These are phyloP conservation scores for Rhinolophus sinicus DNA, from an alignment of 2,113 vertebrate genomes.

Conservation along the genomic window DNA sequence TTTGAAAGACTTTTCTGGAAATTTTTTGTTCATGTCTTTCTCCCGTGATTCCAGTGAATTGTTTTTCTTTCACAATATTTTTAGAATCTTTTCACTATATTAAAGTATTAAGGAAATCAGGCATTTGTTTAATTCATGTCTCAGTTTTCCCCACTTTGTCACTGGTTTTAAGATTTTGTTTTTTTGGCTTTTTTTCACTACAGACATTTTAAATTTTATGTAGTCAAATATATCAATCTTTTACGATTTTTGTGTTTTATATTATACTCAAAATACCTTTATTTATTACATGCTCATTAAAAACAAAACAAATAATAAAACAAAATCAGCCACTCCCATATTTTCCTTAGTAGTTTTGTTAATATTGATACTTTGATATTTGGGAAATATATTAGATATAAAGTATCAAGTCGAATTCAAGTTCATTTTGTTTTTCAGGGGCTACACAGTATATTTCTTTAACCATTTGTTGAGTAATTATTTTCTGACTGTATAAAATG, in stretches of 20 bases:
- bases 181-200: background rate
- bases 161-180: background rate
- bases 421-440: background rate
- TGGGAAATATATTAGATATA: background rate
- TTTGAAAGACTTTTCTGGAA: background rate
- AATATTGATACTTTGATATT: background rate
- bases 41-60: background rate
- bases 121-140: background rate
- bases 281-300: background rate
- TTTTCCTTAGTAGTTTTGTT: background rate
- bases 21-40: background rate
- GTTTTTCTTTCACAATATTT: background rate
- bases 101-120: background rate
- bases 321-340: background rate
- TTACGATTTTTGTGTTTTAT: background rate
- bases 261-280: background rate
- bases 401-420: background rate
- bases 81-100: background rate
- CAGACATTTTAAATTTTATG: background rate
- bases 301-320: background rate
- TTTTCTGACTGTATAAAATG: background rate
- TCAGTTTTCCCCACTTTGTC: background rate
- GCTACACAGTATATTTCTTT: background rate
- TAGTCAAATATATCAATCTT: background rate
- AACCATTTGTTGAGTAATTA: background rate